Base-by-base conservation (phyloP, 2,888 invertebrate species). In the Orthonychiurus folsomi region DNA sequence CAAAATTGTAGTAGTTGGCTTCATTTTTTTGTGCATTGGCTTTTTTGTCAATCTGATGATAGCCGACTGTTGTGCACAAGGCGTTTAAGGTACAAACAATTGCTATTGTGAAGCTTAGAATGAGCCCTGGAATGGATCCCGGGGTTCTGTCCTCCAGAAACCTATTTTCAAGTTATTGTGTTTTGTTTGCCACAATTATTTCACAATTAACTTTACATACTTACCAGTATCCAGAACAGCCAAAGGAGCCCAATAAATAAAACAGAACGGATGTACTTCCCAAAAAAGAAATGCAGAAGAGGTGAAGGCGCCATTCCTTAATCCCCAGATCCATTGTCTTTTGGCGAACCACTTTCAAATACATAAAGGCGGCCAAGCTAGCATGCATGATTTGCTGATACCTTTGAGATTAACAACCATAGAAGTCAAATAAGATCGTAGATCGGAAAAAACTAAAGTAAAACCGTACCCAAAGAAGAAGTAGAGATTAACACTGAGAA, bases 351-450 rank as follows among this genome's bases (percentile, higher is more conserved):
- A 65, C 55, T 23, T 56, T 24, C 1, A 63, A 25, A 55, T 65
- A 65, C 20, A 59, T 59, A 57, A 60, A 65, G 9, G 47, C 27
- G 21, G 65, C 58, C 12, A 65, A 27, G 21, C 60, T 55, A 1
- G 59, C 60, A 20, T 65, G 62, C 65, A 65, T 63, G 23, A 65
- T 18, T 56, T 65, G 65, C 27, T 65, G 65, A 48, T 64, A 64
- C 1, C 64, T 62, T n/a, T n/a, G n/a, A n/a, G n/a, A n/a, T n/a
- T n/a, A n/a, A n/a, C n/a, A n/a, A n/a, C n/a, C n/a, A n/a, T n/a
- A n/a, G n/a, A n/a, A n/a, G n/a, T n/a, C n/a, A n/a, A n/a, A n/a
- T n/a, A n/a, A n/a, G n/a, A n/a, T n/a, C n/a, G n/a, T n/a, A n/a
- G n/a, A n/a, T n/a, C n/a, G n/a, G n/a, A n/a, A n/a, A n/a, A n/a